phyloP scores from a whole-genome alignment of 1,140 invertebrate species.

The Stegodyphus dumicola region DNA sequence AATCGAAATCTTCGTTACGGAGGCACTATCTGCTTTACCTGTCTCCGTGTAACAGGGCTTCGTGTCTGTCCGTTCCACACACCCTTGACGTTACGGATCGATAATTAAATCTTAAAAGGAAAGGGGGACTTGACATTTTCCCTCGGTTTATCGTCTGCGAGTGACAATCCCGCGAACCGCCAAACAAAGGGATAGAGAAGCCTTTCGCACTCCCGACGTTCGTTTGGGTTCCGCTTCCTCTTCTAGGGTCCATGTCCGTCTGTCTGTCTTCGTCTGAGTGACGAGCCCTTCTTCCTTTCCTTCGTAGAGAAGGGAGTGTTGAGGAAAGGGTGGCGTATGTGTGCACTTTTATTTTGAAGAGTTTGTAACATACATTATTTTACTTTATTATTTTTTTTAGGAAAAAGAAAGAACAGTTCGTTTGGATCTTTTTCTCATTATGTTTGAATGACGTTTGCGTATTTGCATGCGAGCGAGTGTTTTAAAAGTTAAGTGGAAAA shows the following conservation, averaged over 20 bases:
- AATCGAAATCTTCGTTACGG: conserved; percentile 59
- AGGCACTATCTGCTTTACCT: conserved; percentile 49
- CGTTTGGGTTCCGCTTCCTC: conserved; percentile 5
- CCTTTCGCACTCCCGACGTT: conserved; percentile 20
- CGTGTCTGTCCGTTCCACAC: too few species aligned
- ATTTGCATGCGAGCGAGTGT: neutral
- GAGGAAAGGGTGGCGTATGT: too few species aligned
- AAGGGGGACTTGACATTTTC: conserved; percentile 50
- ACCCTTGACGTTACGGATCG: conserved; percentile 24
- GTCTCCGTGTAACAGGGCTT: conserved; percentile 11
- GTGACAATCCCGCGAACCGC: conserved; percentile 43
- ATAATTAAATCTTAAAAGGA: conserved; percentile 60
- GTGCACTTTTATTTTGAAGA: neutral
- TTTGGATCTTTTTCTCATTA: neutral
- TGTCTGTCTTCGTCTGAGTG: conserved; percentile 40
- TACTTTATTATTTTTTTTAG: neutral
- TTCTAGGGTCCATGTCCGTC: conserved; percentile 7
- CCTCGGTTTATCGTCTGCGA: conserved; percentile 43
- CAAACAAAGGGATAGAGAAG: conserved; percentile 29
- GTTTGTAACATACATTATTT: neutral
- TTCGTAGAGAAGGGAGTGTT: neutral
- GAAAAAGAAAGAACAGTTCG: conserved; percentile 2
- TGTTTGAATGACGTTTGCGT: neutral
- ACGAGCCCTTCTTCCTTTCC: neutral
- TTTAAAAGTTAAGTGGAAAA: neutral